Base-by-base conservation (phyloP, 2,797 vertebrate genomes). In the Tarsius wallacei region DNA sequence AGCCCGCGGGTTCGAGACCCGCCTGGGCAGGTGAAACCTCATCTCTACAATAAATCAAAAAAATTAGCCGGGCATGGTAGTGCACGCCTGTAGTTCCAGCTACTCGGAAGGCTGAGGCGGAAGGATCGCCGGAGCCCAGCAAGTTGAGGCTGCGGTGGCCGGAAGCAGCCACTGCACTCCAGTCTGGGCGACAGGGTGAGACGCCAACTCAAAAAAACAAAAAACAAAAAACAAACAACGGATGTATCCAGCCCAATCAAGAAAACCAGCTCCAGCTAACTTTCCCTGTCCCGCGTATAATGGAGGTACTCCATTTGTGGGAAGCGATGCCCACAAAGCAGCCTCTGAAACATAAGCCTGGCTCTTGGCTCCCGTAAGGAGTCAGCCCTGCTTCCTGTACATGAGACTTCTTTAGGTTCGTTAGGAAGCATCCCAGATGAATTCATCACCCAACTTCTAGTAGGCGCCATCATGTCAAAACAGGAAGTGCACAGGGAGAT, bases 391-490 rank as follows among this genome's bases (percentile, higher is more conserved):
- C 42, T 82, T 31, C 64, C 47, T 73, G 57, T n/a, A 84, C 87
- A 82, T 82, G 17, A 93, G n/a, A 81, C 28, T 66, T 71, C 28
- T 77, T 84, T 57, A 26, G 5, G 12, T 57, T 70, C 22, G 76
- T 24, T 66, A 84, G 28, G 22, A 82, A 74, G 19, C 77, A 77
- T 87, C 71, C 36, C 96, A 90, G 76, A 93, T 0, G 17, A 74
- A 88, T 53, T 64, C 9, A 31, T 21, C 61, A 87, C 68, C 89
- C 89, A 96, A 68, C 28, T 85, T 81, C 77, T 63, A 36, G 28
- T 14, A 17, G 90, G 31, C 81, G 88, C 86, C 76, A 96, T 82
- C 61, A 95, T 2, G 63, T 47, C 81, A 73, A 81, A 94, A 77
- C 2, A 81, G 77, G 83, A 81, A 63, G 24, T 63, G 24, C 77